Base-by-base conservation (phyloP, 2,113 vertebrate species). In the Patagioenas fasciata region DNA sequence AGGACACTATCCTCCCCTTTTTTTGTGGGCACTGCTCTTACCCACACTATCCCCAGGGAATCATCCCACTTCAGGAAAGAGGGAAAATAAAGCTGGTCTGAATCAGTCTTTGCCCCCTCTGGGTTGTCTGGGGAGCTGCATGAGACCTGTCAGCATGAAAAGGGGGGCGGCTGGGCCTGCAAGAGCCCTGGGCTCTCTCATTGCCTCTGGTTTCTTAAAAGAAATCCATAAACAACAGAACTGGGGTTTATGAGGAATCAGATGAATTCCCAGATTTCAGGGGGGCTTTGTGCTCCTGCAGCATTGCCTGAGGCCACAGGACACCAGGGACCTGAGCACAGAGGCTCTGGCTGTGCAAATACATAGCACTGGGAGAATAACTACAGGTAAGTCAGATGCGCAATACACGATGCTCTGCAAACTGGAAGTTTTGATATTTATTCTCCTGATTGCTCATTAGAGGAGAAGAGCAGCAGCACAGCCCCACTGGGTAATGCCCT, bases 31-130 rank as follows among this genome's bases (percentile, higher is more conserved):
- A 31, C 16, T 73, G 40, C 44, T 78, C 24, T 85, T 79, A 16
- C 53, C 31, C 28, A 10, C 34, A 17, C 15, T 34, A 16, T 9
- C 10, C 42, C 29, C 8, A 12, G 26, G 40, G 24, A 50, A 44
- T 13, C 0, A 4, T 47, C 34, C 31, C 26, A 11, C 29, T 5
- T 48, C 15, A 3, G 34, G 11, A 20, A 12, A 26, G 5, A 17
- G 34, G 34, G 28, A 47, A 48, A 53, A 54, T 10, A 65, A 62
- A 87, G 25, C 32, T 47, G 31, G 6, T 74, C 58, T 67, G 53
- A 44, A 64, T 40, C 61, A 36, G 48, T 7, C 51, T 78, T 79
- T 34, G 26, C 9, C 5, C 17, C 25, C 26, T 50, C 70, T 23
- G 50, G 29, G 70, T 44, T 44, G 19, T n/a, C 82, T 51, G 57